Evolutionary conservation across 1,140 invertebrate genomes (phyloP).

Genomic region (Drosophila triauraria): DNA sequence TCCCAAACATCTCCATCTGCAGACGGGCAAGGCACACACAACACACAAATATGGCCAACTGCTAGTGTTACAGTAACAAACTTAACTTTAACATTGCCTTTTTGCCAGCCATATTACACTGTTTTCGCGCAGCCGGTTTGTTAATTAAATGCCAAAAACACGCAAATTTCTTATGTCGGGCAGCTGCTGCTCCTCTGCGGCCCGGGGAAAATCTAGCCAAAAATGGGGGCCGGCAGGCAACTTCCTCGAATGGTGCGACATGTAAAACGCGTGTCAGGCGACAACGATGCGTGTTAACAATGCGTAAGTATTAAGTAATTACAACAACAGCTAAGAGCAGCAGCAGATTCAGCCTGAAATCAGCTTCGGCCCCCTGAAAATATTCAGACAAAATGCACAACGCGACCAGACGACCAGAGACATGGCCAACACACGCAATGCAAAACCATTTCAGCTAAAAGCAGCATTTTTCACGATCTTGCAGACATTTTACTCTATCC

Average conservation of each 20-base stretch:
- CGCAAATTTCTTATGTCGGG: conserved; percentile 65
- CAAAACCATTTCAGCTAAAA: conserved; percentile 51
- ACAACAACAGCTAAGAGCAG: conserved; percentile 50
- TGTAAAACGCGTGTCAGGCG: conserved; percentile 75
- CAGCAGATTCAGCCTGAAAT: conserved; percentile 30
- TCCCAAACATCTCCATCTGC: conserved; percentile 44
- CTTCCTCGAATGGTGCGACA: conserved; percentile 73
- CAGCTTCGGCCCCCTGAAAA: conserved; percentile 16
- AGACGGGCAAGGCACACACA: not conserved
- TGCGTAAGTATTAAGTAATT: conserved; percentile 79
- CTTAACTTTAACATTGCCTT: conserved; percentile 71
- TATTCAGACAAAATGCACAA: conserved; percentile 15
- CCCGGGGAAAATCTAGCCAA: conserved; percentile 49
- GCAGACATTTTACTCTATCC: conserved; percentile 16
- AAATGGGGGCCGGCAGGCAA: conserved; percentile 49
- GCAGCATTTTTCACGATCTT: conserved; percentile 58
- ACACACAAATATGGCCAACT: conserved; percentile 35
- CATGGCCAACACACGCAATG: conserved; percentile 52
- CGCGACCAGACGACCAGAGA: conserved; percentile 13
- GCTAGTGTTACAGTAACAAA: conserved; percentile 62
- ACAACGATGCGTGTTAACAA: conserved; percentile 75
- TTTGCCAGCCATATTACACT: conserved; percentile 45
- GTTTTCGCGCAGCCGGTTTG: conserved; percentile 64
- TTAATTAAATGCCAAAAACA: conserved; percentile 77
- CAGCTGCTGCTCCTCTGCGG: conserved; percentile 18